Conservation (phyloP, 2,113 vertebrate genomes). For the Lepidothrix coronata region DNA sequence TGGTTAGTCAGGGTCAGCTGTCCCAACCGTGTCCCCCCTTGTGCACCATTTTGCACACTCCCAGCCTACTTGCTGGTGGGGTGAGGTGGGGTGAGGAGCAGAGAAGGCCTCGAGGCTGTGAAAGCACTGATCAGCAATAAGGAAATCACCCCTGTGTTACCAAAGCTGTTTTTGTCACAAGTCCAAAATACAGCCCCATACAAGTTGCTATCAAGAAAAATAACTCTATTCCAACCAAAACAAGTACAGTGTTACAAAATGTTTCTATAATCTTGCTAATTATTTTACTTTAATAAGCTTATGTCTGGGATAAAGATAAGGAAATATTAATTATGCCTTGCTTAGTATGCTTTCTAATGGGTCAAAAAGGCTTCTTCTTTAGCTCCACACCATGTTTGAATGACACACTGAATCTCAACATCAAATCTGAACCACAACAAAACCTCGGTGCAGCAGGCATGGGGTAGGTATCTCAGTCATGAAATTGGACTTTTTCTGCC, state of each 20-base stretch:
- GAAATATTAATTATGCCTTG: not conserved
- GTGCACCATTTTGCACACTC: not conserved
- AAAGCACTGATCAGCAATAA: not conserved
- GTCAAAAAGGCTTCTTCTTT: not conserved
- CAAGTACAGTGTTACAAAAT: not conserved
- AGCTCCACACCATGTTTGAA: not conserved
- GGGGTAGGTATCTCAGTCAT: not conserved
- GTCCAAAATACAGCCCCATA: not conserved
- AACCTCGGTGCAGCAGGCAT: not conserved
- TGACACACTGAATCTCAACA: not conserved
- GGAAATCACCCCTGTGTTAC: not conserved
- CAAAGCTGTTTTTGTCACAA: not conserved
- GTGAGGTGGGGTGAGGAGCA: not conserved
- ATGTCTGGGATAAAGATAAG: not conserved
- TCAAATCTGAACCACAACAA: not conserved
- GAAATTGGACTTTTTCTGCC: not conserved
- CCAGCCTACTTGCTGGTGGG: not conserved
- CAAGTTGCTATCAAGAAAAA: not conserved
- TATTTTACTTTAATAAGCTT: not conserved
- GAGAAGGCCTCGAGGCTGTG: not conserved
- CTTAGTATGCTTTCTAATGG: not conserved
- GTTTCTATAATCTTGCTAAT: not conserved
- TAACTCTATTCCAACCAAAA: not conserved
- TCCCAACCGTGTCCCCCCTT: not conserved
- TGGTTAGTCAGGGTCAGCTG: not conserved